phyloP scores from a whole-genome alignment of 2,797 vertebrate genomes.

The Scleropages formosus region DNA sequence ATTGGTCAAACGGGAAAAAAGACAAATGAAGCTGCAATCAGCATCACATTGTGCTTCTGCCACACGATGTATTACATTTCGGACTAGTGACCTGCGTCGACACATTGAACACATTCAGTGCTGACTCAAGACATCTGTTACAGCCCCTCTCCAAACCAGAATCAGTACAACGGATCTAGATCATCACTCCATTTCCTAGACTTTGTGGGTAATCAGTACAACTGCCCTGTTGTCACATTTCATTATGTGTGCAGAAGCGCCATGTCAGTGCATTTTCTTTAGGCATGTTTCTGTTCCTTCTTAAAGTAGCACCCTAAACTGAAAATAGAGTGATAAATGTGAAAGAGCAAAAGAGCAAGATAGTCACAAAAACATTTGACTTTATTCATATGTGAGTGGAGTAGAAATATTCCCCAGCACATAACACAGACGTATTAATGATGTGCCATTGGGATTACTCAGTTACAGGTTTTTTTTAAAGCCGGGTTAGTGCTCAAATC shows the following conservation, averaged over 20 bases:
- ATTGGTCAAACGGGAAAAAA: too few species aligned
- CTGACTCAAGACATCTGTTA: too few species aligned
- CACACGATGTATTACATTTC: too few species aligned
- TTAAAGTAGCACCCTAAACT: conserved; percentile 1
- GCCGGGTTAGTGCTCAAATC: too few species aligned
- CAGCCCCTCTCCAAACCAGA: too few species aligned
- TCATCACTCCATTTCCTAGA: background rate
- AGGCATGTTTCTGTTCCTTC: background rate
- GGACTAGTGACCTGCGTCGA: too few species aligned
- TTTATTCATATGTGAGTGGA: background rate
- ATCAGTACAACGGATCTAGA: too few species aligned
- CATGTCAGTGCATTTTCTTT: background rate
- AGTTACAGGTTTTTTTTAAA: background rate
- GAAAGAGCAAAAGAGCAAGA: conserved; percentile 1
- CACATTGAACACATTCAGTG: too few species aligned
- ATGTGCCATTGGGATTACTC: conserved; percentile 14
- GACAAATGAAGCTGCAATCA: too few species aligned
- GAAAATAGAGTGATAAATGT: background rate
- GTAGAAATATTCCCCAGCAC: background rate
- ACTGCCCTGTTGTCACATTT: background rate
- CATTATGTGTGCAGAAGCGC: conserved; percentile 2
- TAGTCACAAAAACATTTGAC: conserved; percentile 14
- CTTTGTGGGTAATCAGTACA: background rate
- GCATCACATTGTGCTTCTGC: too few species aligned
- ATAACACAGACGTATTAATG: background rate